A percentile compares a stretch with the other conserved stretches of the same genome.
phyloP scores from a whole-genome alignment of 2,888 invertebrate species.

The Brenthis daphne region DNA sequence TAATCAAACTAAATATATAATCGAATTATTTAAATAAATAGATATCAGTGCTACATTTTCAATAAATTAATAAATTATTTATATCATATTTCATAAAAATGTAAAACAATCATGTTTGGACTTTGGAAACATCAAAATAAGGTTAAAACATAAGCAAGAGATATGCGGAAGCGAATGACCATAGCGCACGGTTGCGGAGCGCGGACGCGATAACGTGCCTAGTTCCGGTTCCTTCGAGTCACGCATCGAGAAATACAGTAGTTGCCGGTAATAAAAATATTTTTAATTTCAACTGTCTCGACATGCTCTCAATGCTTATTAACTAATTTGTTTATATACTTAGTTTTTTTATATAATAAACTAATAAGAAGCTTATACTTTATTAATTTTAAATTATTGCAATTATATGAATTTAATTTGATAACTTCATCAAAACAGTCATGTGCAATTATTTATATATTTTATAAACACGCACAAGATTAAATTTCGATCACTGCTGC shows the following conservation, averaged over 20 bases:
- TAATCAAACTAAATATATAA: no score
- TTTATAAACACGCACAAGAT: no score
- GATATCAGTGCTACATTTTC: no score
- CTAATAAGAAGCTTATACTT: no score
- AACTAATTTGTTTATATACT: background rate
- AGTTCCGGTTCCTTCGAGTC: constrained; percentile 65
- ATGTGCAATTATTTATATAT: no score
- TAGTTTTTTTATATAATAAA: no score
- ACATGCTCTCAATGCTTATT: background rate
- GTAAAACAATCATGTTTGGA: background rate
- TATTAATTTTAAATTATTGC: background rate
- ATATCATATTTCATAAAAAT: constrained; percentile 14
- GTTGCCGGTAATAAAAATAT: constrained; percentile 33
- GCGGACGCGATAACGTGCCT: constrained; percentile 46
- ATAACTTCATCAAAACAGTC: no score
- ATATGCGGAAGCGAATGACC: constrained; percentile 31
- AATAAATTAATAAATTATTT: no score
- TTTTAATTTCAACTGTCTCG: constrained; percentile 11
- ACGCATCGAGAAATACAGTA: constrained; percentile 58
- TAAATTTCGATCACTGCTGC: no score
- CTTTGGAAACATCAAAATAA: background rate
- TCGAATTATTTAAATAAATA: no score
- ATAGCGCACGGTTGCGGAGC: constrained; percentile 23
- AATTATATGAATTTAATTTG: no score
- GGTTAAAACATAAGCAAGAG: constrained; percentile 17